Percentiles rank a stretch among this genome's conserved stretches.
These are phyloP conservation scores for Paedocypris micromegethes DNA, from an alignment of 2,797 vertebrate genomes.

Conservation along the genomic window DNA sequence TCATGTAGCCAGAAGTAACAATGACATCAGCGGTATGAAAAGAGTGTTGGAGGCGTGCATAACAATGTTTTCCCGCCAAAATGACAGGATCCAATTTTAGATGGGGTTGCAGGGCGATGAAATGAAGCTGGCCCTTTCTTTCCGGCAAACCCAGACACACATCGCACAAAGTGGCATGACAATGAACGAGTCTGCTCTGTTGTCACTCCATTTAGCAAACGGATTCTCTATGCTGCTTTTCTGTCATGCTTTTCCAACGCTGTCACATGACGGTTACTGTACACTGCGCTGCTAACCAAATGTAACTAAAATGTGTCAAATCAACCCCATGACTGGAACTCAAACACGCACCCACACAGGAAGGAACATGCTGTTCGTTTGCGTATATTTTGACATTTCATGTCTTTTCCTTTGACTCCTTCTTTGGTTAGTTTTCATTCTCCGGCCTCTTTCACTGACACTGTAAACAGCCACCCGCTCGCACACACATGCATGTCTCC, in stretches of 20 bases:
- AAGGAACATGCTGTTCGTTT: background rate
- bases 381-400: conserved; percentile 19
- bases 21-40: conserved; percentile 16
- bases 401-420: conserved; percentile 27
- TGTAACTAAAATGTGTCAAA: conserved; percentile 44
- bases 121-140: conserved; percentile 5
- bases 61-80: conserved; percentile 1
- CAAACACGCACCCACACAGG: conserved; percentile 28
- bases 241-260: conserved; percentile 33
- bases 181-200: conserved; percentile 21
- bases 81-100: conserved; percentile 16
- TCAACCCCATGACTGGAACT: conserved; percentile 33
- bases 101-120: conserved; percentile 11
- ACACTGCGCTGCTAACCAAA: conserved; percentile 36
- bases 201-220: conserved; percentile 40
- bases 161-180: conserved; percentile 25
- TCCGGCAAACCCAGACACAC: conserved; percentile 25
- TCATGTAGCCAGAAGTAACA: conserved; percentile 7
- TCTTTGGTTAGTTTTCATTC: conserved; percentile 19
- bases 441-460: conserved; percentile 17
- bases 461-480: conserved; percentile 23
- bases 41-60: background rate
- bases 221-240: conserved; percentile 26
- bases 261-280: conserved; percentile 34
- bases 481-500: conserved; percentile 4